phyloP scores from a whole-genome alignment of 2,888 invertebrate species.

The Eristalis intricaria region DNA sequence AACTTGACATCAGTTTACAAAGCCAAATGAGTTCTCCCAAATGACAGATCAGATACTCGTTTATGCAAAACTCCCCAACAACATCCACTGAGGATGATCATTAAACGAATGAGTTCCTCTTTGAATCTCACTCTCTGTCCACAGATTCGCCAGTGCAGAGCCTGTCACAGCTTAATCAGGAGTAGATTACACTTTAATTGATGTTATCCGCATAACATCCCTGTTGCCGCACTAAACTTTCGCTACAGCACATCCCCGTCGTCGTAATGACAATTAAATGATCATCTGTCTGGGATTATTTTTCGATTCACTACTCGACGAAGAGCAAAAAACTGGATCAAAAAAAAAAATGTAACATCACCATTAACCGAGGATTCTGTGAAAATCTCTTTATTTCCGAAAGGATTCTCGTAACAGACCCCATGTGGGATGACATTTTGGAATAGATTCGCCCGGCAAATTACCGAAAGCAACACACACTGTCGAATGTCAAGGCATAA shows the following conservation, averaged over 20 bases:
- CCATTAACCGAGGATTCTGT: conserved; percentile 7
- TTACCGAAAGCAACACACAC: not conserved
- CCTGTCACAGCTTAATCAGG: not conserved
- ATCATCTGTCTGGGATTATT: conserved; percentile 42
- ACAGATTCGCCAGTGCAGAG: not conserved
- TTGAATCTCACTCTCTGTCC: not conserved
- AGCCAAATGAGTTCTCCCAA: not conserved
- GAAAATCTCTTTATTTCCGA: not conserved
- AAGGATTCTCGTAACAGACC: conserved; percentile 1
- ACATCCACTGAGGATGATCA: not conserved
- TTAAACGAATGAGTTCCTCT: not conserved
- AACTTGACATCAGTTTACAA: not conserved
- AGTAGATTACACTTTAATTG: not conserved
- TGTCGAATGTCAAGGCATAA: not conserved
- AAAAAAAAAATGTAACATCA: not conserved
- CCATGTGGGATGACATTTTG: not conserved
- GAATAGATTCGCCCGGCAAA: not conserved
- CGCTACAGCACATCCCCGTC: not conserved
- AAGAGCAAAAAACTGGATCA: no score
- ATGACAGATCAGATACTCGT: not conserved
- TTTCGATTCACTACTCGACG: not conserved
- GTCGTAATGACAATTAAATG: conserved; percentile 55
- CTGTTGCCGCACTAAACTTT: not conserved
- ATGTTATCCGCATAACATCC: not conserved
- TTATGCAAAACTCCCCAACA: not conserved